Evolutionary conservation across 2,888 invertebrate genomes (phyloP), one percentile per base, ranked within the genome.

Genomic region (Gandaritis pyraliata): DNA sequence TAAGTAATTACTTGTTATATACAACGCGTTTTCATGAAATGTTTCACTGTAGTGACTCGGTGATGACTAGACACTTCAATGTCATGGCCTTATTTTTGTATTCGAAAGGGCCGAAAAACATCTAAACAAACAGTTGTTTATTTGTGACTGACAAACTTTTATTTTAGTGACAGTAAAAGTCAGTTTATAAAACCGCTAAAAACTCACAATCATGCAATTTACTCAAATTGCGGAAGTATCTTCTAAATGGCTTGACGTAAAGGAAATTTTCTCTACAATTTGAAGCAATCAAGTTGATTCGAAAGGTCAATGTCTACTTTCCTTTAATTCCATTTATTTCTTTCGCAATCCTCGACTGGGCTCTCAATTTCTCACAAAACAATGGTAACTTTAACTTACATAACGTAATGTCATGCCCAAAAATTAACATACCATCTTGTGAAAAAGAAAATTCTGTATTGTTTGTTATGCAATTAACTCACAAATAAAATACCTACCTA

Each of bases 391-490:
- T 64, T 47, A 30, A 39, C 57, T 71, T 71, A 65, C 69, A 57
- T 65, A 71, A 71, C 58, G 15, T 66, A 65, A 71, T 68, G 69
- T 71, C 71, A 71, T 49, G 61, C 18, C 57, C 30, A 48, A 61
- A n/a, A 66, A 67, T 71, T 66, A 63, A 46, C 67, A 65, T 71
- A 50, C 66, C 66, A 55, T 13, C 64, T 58, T 69, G 69, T 50
- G 71, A 68, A 70, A 43, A 66, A 63, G 70, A 67, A 71, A 65
- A 64, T 43, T 61, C 59, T 39, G 45, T 58, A 66, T 69, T 69
- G 67, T 69, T 58, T 57, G 45, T n/a, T 7, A 10, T 16, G 56
- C 51, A 69, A 70, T 70, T 70, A 67, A 46, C 61, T 58, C 39
- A 33, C 61, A 38, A 41, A 51, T 51, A 11, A 15, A 46, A 45